phyloP scores from a whole-genome alignment of 2,797 vertebrate genomes.

The Peromyscus aztecus region DNA sequence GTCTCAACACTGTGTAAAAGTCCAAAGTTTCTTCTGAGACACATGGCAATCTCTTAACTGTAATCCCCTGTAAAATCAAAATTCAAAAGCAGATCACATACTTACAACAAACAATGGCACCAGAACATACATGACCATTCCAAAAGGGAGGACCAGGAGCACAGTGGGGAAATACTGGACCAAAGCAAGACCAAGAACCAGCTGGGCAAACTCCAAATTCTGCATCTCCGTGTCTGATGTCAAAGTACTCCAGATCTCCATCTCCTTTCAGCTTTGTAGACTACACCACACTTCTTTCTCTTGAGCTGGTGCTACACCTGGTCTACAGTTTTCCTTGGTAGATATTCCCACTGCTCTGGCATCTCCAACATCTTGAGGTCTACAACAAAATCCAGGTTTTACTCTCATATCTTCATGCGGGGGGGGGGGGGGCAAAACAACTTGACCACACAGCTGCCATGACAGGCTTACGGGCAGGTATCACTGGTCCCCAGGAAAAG shows the following conservation, averaged over 20 bases:
- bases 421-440: too few relatives aligned
- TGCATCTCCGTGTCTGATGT: not conserved
- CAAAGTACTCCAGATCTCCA: not conserved
- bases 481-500: too few relatives aligned
- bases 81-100: not conserved
- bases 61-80: not conserved
- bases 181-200: not conserved
- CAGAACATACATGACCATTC: not conserved
- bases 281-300: not conserved
- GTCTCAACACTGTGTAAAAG: not conserved
- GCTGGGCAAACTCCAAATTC: not conserved
- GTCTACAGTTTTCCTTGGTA: not conserved
- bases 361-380: not conserved
- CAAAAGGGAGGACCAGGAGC: not conserved
- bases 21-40: not conserved
- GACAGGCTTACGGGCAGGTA: too few relatives aligned
- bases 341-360: not conserved
- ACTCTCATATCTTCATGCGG: not conserved
- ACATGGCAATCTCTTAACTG: not conserved
- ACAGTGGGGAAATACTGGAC: too few relatives aligned
- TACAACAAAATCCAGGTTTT: not conserved
- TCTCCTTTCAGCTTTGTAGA: not conserved
- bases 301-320: too few relatives aligned
- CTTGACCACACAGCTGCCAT: too few relatives aligned
- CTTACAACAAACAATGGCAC: not conserved